phyloP scores from a whole-genome alignment of 1,140 invertebrate genomes.

The Heliconius nattereri region DNA sequence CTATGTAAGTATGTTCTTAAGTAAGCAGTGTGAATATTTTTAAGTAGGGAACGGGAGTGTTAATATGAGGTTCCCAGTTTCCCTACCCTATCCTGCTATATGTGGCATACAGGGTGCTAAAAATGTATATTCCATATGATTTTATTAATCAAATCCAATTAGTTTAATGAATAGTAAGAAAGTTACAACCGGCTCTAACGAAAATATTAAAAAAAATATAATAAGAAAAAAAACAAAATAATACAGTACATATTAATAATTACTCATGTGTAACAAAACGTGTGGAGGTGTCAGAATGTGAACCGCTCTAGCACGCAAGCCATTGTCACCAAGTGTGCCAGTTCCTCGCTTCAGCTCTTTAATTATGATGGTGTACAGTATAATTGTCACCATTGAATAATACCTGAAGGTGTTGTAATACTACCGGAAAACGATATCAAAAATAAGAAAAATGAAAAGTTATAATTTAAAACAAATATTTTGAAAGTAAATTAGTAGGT shows the following conservation, averaged over 20 bases:
- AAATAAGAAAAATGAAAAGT: not conserved
- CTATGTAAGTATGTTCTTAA: too few relatives aligned
- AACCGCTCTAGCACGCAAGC: not conserved
- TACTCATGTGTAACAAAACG: not conserved
- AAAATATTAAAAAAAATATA: not conserved
- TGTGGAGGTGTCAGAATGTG: not conserved
- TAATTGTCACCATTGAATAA: conserved; percentile 7
- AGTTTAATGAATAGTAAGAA: too few relatives aligned
- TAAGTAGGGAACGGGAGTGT: too few relatives aligned
- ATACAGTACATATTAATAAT: not conserved
- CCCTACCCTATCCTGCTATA: too few relatives aligned
- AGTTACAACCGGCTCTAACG: too few relatives aligned
- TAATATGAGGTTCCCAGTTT: too few relatives aligned
- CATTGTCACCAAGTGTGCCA: conserved; percentile 1
- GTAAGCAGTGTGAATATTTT: too few relatives aligned
- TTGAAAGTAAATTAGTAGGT: too few relatives aligned
- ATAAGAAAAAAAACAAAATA: not conserved
- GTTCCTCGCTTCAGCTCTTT: not conserved
- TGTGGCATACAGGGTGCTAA: too few relatives aligned
- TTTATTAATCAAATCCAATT: too few relatives aligned
- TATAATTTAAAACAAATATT: too few relatives aligned
- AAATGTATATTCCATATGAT: too few relatives aligned
- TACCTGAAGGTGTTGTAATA: not conserved
- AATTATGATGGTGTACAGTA: not conserved
- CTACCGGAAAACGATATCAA: not conserved